Base-by-base conservation (phyloP, 2,888 invertebrate species). In the Platycnemis pennipes region DNA sequence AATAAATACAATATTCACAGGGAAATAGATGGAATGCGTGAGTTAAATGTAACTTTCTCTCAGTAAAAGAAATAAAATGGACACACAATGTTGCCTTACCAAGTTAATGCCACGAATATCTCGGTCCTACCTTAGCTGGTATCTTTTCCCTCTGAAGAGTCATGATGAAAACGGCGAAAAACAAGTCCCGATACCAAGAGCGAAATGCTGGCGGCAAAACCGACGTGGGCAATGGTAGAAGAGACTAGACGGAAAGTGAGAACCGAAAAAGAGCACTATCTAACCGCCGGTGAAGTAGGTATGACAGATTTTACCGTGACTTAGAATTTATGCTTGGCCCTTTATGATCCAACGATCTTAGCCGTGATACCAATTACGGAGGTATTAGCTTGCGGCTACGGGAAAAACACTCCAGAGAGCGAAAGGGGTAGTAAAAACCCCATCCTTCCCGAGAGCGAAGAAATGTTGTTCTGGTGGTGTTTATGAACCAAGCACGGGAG, bases 281-380 rank as follows among this genome's bases (percentile, higher is more conserved):
- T 63, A 91, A 91, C 63, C 91, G 44, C 63, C 44, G 42, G 91
- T 63, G 91, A 91, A 91, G 91, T 91, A 91, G 91, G 91, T 91
- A 91, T 91, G 91, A 91, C 91, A 91, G 91, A 91, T 91, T 91
- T 91, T 91, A 91, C 91, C 91, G 53, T n/a, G 91, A 44, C 56
- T 63, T 69, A 91, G 91, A 91, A 91, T 91, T 91, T 91, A 91
- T 91, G 91, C 91, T 63, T 91, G 91, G 69, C 91, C 91, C 91
- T 63, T 44, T 63, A 44, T 77, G 77, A 56, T 63, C 91, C 63
- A 63, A 44, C 91, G 91, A 91, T 91, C 91, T 63, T 69, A 63
- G 13, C 91, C 42, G 91, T 91, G 91, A 91, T 91, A 91, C 91
- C 91, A 91, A 91, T 91, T 91, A 91, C 91, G 91, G 91, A 69